Conservation (phyloP, 2,797 vertebrate species). For the Acipenser ruthenus region DNA sequence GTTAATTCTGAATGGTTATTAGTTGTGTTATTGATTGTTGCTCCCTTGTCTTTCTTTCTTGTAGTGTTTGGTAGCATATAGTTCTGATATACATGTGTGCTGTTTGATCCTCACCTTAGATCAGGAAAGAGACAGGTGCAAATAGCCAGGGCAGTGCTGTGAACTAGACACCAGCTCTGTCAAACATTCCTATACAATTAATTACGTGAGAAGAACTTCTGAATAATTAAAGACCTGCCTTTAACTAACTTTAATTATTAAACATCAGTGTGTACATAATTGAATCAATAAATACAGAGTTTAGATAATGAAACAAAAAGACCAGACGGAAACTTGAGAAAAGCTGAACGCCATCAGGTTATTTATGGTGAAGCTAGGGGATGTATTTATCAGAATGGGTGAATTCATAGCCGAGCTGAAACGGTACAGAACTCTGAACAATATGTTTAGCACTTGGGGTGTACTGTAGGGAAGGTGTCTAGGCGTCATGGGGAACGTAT, state of each 20-base stretch:
- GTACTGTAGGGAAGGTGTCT: neutral
- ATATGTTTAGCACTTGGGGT: slow-evolving; percentile 9
- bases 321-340: neutral
- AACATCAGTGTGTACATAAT: slow-evolving; percentile 59
- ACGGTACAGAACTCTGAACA: slow-evolving; percentile 9
- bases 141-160: slow-evolving; percentile 18
- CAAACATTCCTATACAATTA: slow-evolving; percentile 71
- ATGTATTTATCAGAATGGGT: slow-evolving; percentile 22
- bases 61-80: neutral
- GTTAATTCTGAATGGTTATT: neutral
- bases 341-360: neutral
- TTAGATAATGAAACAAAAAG: slow-evolving; percentile 60
- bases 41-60: neutral
- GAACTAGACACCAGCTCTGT: slow-evolving; percentile 35
- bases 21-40: neutral
- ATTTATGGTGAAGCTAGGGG: slow-evolving; percentile 34
- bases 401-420: slow-evolving; percentile 18
- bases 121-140: slow-evolving; percentile 21
- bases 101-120: slow-evolving; percentile 12
- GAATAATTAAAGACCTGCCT: slow-evolving; percentile 71
- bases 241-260: slow-evolving; percentile 74
- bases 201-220: slow-evolving; percentile 63
- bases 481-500: too few relatives aligned
- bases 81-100: neutral
- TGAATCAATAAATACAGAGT: slow-evolving; percentile 59